Conservation (phyloP, 92 coral and sea anemone species). For the Paragorgia papillata region DNA sequence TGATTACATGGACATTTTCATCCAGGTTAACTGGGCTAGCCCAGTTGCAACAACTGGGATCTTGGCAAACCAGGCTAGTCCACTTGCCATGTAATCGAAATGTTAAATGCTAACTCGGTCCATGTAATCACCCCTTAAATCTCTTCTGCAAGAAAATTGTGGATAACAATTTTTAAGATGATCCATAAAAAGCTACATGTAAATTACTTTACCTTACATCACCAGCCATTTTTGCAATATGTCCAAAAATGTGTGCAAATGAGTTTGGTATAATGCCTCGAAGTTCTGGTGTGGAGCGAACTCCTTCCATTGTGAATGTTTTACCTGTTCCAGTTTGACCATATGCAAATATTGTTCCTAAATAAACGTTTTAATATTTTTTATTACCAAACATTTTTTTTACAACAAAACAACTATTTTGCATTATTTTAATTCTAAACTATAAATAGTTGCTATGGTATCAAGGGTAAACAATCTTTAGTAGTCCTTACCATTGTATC, state of each 20-base stretch:
- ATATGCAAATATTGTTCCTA: slow-evolving; percentile 98
- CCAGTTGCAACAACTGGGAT: too few relatives aligned
- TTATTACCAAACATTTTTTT: neutral
- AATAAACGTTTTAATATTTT: slow-evolving; percentile 2
- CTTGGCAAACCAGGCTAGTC: too few relatives aligned
- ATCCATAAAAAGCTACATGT: too few relatives aligned
- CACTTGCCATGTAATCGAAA: too few relatives aligned
- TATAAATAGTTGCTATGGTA: slow-evolving; percentile 14
- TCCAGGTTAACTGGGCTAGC: too few relatives aligned
- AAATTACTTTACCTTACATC: slow-evolving; percentile 73
- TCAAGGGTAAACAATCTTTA: neutral
- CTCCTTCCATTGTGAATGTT: slow-evolving; percentile 97
- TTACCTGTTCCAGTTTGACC: slow-evolving; percentile 99
- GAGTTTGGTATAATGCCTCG: slow-evolving; percentile 97
- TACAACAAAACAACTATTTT: neutral
- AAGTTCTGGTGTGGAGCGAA: slow-evolving; percentile 88
- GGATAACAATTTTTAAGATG: too few relatives aligned
- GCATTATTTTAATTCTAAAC: neutral
- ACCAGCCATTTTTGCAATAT: slow-evolving; percentile 95
- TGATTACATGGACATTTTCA: too few relatives aligned
- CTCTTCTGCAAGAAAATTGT: too few relatives aligned
- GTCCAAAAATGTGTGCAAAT: slow-evolving; percentile 97
- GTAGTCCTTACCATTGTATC: slow-evolving; percentile 79
- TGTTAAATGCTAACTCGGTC: too few relatives aligned
- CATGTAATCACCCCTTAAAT: too few relatives aligned